Conservation (phyloP, 2,888 invertebrate species). For the Caenorhabditis becei region DNA sequence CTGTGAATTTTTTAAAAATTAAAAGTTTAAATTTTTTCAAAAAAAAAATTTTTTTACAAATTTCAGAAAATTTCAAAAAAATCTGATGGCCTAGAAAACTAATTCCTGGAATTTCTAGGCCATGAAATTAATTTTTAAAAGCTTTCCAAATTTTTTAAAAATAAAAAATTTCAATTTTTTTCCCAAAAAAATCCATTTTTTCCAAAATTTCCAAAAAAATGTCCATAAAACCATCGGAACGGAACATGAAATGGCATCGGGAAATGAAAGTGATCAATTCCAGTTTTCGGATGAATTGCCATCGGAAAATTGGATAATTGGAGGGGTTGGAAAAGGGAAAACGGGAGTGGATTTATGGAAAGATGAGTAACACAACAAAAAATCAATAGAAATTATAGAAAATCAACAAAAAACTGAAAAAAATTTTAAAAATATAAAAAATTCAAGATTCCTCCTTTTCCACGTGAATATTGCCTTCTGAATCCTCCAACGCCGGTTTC, state of each 20-base stretch:
- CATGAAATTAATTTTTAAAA: neutral
- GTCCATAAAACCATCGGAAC: neutral
- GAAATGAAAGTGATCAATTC: neutral
- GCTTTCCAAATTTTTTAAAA: neutral
- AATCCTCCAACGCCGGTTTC: neutral
- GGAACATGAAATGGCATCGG: neutral
- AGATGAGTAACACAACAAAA: neutral
- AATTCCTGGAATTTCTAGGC: too few relatives aligned
- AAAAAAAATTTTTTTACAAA: neutral
- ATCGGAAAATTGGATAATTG: neutral
- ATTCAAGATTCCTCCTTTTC: neutral
- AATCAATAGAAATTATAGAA: neutral
- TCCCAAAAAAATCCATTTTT: too few relatives aligned
- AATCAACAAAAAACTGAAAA: neutral
- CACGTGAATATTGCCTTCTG: neutral
- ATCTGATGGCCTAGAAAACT: neutral
- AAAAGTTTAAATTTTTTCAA: neutral
- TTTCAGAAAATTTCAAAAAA: neutral
- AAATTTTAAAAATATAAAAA: neutral
- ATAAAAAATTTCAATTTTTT: neutral
- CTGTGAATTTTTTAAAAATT: too few relatives aligned
- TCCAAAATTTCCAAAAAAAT: neutral
- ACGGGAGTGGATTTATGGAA: neutral
- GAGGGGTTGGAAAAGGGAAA: neutral
- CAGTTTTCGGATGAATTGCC: neutral